Evolutionary conservation across 2,797 vertebrate genomes (phyloP).

Genomic region (Martes flavigula): DNA sequence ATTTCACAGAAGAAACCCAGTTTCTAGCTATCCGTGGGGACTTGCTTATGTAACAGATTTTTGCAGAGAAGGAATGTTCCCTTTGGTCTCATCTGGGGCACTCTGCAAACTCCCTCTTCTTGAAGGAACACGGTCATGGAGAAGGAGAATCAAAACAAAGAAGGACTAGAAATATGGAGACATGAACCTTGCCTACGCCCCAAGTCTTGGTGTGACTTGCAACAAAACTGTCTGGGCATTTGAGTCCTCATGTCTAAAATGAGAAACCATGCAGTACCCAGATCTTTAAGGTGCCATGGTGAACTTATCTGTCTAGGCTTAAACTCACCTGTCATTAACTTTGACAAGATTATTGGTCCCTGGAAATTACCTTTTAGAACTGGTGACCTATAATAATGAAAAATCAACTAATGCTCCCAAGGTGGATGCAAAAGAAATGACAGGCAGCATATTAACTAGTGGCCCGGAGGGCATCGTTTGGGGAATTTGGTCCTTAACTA

Average conservation of each 20-base stretch:
- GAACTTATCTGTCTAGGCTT: not conserved
- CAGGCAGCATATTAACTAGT: not conserved
- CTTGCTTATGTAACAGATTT: not conserved
- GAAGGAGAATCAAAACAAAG: not conserved
- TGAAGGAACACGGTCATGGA: not conserved
- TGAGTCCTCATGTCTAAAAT: not conserved
- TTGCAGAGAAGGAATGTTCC: not conserved
- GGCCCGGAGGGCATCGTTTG: not conserved
- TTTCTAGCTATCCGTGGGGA: not conserved
- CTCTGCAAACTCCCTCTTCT: not conserved
- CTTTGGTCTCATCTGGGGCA: not conserved
- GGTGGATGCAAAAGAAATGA: not conserved
- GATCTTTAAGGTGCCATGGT: not conserved
- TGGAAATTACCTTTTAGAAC: slow-evolving; percentile 7
- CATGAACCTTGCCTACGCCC: not conserved
- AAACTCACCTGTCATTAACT: slow-evolving; percentile 14
- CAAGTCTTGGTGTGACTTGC: not conserved
- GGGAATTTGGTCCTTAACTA: not conserved
- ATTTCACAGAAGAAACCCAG: not conserved
- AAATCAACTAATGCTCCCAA: not conserved
- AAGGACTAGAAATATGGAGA: not conserved
- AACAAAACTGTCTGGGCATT: slow-evolving; percentile 8
- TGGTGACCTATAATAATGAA: not conserved
- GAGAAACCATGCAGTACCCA: not conserved
- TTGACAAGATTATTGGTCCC: not conserved